Evolutionary conservation across 2,113 vertebrate species (phyloP).

Genomic region (Clarias macrocephalus): DNA sequence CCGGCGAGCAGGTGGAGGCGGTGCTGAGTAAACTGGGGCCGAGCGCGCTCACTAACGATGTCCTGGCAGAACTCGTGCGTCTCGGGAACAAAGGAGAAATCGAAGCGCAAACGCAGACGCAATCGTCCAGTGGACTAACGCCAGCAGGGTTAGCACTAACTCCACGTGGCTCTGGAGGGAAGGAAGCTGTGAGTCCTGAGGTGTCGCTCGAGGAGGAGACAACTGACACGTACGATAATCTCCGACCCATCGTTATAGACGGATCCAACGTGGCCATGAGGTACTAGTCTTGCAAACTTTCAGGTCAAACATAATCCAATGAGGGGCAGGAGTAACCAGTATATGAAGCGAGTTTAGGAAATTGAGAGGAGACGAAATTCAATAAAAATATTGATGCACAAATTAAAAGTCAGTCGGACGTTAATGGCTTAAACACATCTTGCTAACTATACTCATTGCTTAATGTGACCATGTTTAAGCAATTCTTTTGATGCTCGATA

Average conservation of each 20-base stretch:
- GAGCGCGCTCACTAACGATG: conserved; percentile 91
- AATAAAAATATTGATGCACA: too few species aligned
- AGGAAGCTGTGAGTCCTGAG: conserved; percentile 85
- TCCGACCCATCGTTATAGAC: conserved; percentile 93
- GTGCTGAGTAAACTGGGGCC: conserved; percentile 92
- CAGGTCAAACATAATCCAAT: not conserved
- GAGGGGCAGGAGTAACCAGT: not conserved
- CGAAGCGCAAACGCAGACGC: conserved; percentile 76
- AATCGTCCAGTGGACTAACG: conserved; percentile 16
- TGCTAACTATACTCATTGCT: not conserved
- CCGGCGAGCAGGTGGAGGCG: conserved; percentile 90
- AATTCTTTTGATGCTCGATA: not conserved
- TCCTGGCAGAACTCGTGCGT: conserved; percentile 92
- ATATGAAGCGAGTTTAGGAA: not conserved
- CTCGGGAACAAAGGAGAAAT: conserved; percentile 91
- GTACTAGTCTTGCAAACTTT: conserved; percentile 62
- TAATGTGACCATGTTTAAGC: not conserved
- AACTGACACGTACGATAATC: conserved; percentile 85
- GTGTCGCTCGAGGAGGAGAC: conserved; percentile 89
- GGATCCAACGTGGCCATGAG: conserved; percentile 99
- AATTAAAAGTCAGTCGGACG: not conserved
- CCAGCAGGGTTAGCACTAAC: conserved; percentile 59
- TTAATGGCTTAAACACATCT: not conserved
- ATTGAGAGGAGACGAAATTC: not conserved
- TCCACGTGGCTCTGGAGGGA: conserved; percentile 76